Percentiles rank a stretch among this genome's conserved stretches.
Conservation (phyloP, 2,113 vertebrate genomes). For the Porphyrio hochstetteri region DNA sequence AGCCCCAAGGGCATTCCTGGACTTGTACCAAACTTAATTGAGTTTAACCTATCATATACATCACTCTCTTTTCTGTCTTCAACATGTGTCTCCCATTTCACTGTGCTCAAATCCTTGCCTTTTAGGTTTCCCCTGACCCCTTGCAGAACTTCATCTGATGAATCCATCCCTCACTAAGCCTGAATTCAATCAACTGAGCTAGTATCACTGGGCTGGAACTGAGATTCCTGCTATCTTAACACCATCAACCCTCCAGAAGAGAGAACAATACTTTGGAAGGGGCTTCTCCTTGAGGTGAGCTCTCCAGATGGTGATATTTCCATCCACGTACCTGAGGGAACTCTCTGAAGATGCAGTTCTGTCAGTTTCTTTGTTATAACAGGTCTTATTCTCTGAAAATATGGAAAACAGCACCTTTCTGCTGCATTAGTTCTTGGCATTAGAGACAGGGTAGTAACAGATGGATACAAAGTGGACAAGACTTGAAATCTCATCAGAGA, state of each 20-base stretch:
- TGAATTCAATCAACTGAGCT: not conserved
- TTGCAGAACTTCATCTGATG: not conserved
- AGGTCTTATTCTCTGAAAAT: not conserved
- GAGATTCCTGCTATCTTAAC: not conserved
- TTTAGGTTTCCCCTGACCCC: not conserved
- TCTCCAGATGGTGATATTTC: conserved; percentile 4
- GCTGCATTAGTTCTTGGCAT: not conserved
- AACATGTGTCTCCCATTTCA: not conserved
- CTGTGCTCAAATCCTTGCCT: not conserved
- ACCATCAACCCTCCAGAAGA: not conserved
- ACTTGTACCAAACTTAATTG: not conserved
- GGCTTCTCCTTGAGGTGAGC: not conserved
- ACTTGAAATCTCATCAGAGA: not conserved
- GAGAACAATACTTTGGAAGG: not conserved
- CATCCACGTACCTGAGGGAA: not conserved
- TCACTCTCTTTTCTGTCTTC: not conserved
- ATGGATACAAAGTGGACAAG: not conserved
- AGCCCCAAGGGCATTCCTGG: not conserved
- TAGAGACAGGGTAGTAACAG: not conserved
- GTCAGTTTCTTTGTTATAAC: not conserved
- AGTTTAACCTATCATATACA: not conserved
- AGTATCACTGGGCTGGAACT: not conserved
- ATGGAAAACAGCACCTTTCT: not conserved
- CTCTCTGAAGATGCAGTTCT: not conserved
- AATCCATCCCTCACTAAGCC: not conserved